Evolutionary conservation across 2,888 invertebrate genomes (phyloP).

Genomic region (Eulithis prunata): DNA sequence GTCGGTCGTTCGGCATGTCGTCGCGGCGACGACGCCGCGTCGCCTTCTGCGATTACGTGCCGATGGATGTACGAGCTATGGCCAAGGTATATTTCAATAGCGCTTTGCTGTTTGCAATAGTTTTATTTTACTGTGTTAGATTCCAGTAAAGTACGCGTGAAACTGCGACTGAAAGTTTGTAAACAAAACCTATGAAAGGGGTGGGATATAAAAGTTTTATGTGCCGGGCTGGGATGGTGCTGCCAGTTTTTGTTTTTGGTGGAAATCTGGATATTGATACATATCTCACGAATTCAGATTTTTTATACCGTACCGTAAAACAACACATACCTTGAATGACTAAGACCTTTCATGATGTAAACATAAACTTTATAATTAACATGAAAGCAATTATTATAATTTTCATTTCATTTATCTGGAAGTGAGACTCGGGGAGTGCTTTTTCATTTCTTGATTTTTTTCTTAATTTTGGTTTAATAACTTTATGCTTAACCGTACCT

Average conservation of each 20-base stretch:
- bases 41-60: slow-evolving; percentile 78
- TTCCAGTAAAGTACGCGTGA: not conserved
- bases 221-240: not conserved
- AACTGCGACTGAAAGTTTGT: not conserved
- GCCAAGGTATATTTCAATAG: slow-evolving; percentile 67
- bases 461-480: no score
- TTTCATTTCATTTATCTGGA: no score
- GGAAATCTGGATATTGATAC: not conserved
- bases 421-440: no score
- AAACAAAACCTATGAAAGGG: not conserved
- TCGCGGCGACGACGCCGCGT: slow-evolving; percentile 79
- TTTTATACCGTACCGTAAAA: no score
- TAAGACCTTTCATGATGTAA: no score
- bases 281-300: not conserved
- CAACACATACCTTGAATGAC: no score
- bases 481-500: no score
- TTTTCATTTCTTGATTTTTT: no score
- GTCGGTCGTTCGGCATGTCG: slow-evolving; percentile 68
- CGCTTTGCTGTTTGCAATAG: not conserved
- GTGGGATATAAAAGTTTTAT: not conserved
- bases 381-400: no score
- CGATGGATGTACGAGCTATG: slow-evolving; percentile 79
- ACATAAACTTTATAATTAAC: no score
- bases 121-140: not conserved
- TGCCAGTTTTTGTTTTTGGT: not conserved